Percentiles rank a stretch among this genome's conserved stretches.
Evolutionary conservation across 2,113 vertebrate genomes (phyloP).

Genomic region (Cairina moschata): DNA sequence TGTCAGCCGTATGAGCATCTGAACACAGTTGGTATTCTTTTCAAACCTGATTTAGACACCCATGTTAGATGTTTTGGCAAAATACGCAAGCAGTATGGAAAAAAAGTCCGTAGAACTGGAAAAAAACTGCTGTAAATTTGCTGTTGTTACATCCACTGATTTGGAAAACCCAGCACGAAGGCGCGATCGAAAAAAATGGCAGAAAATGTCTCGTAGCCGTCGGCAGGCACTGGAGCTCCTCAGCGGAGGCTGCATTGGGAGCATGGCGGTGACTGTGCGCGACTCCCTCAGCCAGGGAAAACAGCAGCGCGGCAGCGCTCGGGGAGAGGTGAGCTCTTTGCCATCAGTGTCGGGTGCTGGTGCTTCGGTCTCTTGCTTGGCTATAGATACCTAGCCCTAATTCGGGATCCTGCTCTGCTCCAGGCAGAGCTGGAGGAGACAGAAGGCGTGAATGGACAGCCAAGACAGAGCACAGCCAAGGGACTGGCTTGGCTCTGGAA

Average conservation of each 20-base stretch:
- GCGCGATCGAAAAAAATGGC: constrained; percentile 34
- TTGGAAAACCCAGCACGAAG: neutral
- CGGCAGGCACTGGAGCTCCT: constrained; percentile 8
- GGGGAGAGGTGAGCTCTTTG: neutral
- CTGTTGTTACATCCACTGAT: constrained; percentile 23
- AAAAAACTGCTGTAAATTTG: constrained; percentile 41
- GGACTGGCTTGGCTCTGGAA: constrained; percentile 66
- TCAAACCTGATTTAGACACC: neutral
- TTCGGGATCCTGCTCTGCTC: constrained; percentile 27
- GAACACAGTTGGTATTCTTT: constrained; percentile 15
- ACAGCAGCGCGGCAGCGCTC: neutral
- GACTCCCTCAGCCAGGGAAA: neutral
- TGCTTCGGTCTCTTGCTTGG: constrained; percentile 25
- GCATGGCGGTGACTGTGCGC: neutral
- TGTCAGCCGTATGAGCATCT: neutral
- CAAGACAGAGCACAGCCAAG: constrained; percentile 68
- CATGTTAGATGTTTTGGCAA: constrained; percentile 15
- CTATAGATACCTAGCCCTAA: neutral
- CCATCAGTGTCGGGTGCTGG: neutral
- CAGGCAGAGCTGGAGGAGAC: constrained; percentile 72
- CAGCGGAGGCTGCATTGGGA: constrained; percentile 43
- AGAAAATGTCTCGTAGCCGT: neutral
- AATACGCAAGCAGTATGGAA: constrained; percentile 29
- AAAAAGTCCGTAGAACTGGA: constrained; percentile 33
- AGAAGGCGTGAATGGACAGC: constrained; percentile 76